Conservation (phyloP, 2,888 invertebrate species). For the Nomada goodeniana region DNA sequence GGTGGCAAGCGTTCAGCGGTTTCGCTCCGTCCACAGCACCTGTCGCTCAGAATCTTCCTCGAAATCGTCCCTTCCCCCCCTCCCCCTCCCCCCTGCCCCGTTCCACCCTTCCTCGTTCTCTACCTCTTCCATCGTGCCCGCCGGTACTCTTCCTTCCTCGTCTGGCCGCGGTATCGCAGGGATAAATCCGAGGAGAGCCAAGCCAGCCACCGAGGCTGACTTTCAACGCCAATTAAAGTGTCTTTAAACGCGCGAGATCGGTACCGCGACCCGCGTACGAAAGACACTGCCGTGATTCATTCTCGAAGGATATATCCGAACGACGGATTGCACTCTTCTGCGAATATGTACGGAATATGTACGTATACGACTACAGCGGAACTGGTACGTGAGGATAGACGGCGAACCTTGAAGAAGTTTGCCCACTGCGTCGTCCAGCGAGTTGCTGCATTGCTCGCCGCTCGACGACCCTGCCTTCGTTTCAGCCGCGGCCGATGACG, state of each 20-base stretch:
- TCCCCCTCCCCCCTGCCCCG: slow-evolving; percentile 33
- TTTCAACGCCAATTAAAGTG: slow-evolving; percentile 83
- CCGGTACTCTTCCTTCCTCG: slow-evolving; percentile 25
- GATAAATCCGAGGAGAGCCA: slow-evolving; percentile 75
- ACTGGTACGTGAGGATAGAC: too few species aligned
- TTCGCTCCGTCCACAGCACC: slow-evolving; percentile 83
- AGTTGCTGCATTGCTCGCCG: slow-evolving; percentile 67
- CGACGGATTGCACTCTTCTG: background rate
- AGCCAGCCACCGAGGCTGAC: slow-evolving; percentile 69
- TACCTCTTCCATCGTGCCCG: slow-evolving; percentile 33
- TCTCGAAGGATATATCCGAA: background rate
- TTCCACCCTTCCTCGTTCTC: slow-evolving; percentile 16
- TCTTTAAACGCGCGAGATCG: slow-evolving; percentile 71
- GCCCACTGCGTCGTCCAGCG: slow-evolving; percentile 82
- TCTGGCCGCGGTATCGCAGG: slow-evolving; percentile 46
- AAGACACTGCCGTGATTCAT: background rate
- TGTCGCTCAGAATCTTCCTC: slow-evolving; percentile 73
- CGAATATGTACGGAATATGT: too few species aligned
- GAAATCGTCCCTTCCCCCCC: slow-evolving; percentile 51
- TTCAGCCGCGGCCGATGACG: slow-evolving; percentile 60
- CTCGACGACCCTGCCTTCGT: slow-evolving; percentile 72
- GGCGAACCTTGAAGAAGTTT: slow-evolving; percentile 81
- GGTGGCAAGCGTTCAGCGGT: slow-evolving; percentile 73
- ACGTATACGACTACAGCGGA: too few species aligned
- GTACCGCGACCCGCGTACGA: background rate